Base-by-base conservation (phyloP, 2,113 vertebrate genomes). In the Gadus macrocephalus region DNA sequence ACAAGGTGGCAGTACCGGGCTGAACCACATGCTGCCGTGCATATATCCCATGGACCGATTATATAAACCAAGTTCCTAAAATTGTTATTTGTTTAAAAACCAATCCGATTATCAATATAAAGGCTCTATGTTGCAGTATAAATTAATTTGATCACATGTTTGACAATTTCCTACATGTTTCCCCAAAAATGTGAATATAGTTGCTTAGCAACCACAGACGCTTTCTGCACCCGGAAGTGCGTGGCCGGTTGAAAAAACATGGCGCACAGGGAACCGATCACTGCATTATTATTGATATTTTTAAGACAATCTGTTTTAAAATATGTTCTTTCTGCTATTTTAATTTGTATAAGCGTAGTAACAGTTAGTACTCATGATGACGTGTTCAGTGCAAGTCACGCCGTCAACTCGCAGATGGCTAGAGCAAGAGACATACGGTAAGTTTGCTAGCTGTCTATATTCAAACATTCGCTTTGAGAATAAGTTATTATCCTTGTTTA, bases 401-500 rank as follows among this genome's bases (percentile, higher is more conserved):
- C 83, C 14, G 71, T 78, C 0, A 77, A 77, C 1, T 64, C 72
- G 0, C 63, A 87, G 62, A 7, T 83, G 8, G 76, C 83, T 61
- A 80, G 86, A 14, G 91, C 92, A 0, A 81, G 86, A 56, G 89
- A 92, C 62, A 65, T 91, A n/a, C 81, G 92, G 92, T 93, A 80
- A 72, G 83, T 73, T 28, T 9, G 15, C 53, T 9, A 14, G 31
- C 25, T 27, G 14, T n/a, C 49, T 70, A 56, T 16, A 67, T 53
- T 62, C 76, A n/a, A 11, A 53, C 28, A 5, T 14, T 9, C 67
- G 78, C 80, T 77, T 56, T 55, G 9, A 17, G 2, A 38, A 2
- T 65, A 9, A 17, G 31, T 17, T 20, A 49, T 20, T 25, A 42
- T n/a, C 15, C 42, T 35, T 14, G 19, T n/a, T 56, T 0, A 7